Base-by-base conservation (phyloP, 2,888 invertebrate genomes). In the Dynastes hyllus region DNA sequence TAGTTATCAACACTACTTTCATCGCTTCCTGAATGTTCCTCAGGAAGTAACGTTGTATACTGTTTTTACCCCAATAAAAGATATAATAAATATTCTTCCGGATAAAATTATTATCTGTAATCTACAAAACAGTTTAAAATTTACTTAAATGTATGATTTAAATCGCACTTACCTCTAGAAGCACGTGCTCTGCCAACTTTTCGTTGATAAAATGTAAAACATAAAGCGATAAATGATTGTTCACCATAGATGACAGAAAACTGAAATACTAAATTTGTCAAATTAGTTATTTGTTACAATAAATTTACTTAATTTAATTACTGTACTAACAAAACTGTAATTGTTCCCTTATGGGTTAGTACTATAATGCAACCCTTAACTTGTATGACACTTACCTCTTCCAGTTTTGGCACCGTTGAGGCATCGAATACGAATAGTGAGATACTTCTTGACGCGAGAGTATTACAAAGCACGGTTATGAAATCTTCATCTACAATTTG, bases 11-110 rank as follows among this genome's bases (percentile, higher is more conserved):
- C 22, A 92, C 92, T 0, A 93, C 91, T 82, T 89, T 88, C 88
- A 90, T 92, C 0, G 92, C 91, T 84, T 93, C 92, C 58, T 90
- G 90, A 80, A 93, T 89, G 76, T 90, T 90, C 83, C 88, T 80
- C 80, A 91, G 84, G 88, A 92, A 91, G 82, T 88, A 87, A 66
- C 90, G 84, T 83, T 91, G 89, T 81, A 93, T 88, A 27, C 88
- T 85, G 71, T 90, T 88, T 32, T 90, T 89, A 0, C 93, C 91
- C 94, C 94, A 94, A 86, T 92, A 92, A 87, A 95, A 95, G 77
- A 94, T 91, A 85, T 93, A 94, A 66, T 94, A 85, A 58, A 93
- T 89, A 80, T 92, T 92, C 51, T 92, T 90, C 71, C 92, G 90
- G n/a, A 93, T 92, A 51, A 92, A 88, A 84, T 93, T 92, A 84